Evolutionary conservation across 2,797 vertebrate species (phyloP).

Genomic region (Naso thynnoides): DNA sequence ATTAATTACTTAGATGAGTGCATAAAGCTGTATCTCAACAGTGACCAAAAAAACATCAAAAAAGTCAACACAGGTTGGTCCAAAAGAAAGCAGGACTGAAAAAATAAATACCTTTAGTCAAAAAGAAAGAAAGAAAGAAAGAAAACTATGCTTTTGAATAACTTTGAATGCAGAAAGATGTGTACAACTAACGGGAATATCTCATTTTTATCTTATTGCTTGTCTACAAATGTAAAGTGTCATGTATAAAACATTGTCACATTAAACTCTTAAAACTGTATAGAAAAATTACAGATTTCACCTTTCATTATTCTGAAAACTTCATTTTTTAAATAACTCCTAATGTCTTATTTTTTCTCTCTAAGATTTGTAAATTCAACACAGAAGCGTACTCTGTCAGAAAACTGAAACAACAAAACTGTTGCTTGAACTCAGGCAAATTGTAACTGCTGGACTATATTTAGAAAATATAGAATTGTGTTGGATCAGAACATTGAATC

Average conservation of each 20-base stretch:
- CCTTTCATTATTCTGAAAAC: constrained; percentile 1
- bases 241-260: no score
- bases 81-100: background rate
- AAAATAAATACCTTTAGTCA: background rate
- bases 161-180: no score
- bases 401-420: background rate
- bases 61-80: background rate
- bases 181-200: no score
- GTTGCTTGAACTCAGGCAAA: constrained; percentile 19
- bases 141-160: no score
- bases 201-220: no score
- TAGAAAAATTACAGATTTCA: no score
- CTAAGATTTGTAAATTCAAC: background rate
- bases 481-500: constrained; percentile 52
- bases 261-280: no score
- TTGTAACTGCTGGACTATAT: background rate
- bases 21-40: background rate
- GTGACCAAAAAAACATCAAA: background rate
- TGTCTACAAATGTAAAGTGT: no score
- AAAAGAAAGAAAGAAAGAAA: no score
- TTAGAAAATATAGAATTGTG: constrained; percentile 39
- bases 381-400: background rate
- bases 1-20: background rate
- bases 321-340: background rate
- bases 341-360: background rate